Conservation (phyloP, 2,113 vertebrate genomes). For the Gracilinanus agilis region DNA sequence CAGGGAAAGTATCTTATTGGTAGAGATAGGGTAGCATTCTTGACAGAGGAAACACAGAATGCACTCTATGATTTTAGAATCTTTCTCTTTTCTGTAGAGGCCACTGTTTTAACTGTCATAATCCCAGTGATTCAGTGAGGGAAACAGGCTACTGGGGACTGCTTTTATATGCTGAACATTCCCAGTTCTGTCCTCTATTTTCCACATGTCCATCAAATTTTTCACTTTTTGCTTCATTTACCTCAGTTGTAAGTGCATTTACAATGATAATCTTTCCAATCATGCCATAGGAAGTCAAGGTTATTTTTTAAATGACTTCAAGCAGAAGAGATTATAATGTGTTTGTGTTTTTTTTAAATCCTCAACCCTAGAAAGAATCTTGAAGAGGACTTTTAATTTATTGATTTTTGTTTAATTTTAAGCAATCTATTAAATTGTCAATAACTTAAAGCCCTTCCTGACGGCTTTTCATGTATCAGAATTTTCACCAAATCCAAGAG, state of each 20-base stretch:
- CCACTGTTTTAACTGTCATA: neutral
- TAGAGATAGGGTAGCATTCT: neutral
- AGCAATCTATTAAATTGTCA: neutral
- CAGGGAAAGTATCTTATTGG: neutral
- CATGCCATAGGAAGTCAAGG: neutral
- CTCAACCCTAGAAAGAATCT: neutral
- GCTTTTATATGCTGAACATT: neutral
- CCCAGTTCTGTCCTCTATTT: neutral
- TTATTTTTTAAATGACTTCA: neutral
- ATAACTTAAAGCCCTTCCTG: neutral
- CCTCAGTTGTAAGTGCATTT: neutral
- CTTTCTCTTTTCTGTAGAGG: neutral
- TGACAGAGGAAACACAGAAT: neutral
- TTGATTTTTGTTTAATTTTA: neutral
- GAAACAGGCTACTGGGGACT: neutral
- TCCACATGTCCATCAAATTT: neutral
- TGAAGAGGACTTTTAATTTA: neutral
- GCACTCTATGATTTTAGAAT: neutral
- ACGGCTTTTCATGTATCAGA: neutral
- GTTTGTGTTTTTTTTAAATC: neutral
- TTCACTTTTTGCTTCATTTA: constrained; percentile 15
- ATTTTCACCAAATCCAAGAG: neutral
- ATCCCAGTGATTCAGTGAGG: neutral
- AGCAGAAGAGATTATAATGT: neutral
- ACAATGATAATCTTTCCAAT: neutral